Evolutionary conservation across 2,888 invertebrate genomes (phyloP).

Genomic region (Herminia tarsipennalis): DNA sequence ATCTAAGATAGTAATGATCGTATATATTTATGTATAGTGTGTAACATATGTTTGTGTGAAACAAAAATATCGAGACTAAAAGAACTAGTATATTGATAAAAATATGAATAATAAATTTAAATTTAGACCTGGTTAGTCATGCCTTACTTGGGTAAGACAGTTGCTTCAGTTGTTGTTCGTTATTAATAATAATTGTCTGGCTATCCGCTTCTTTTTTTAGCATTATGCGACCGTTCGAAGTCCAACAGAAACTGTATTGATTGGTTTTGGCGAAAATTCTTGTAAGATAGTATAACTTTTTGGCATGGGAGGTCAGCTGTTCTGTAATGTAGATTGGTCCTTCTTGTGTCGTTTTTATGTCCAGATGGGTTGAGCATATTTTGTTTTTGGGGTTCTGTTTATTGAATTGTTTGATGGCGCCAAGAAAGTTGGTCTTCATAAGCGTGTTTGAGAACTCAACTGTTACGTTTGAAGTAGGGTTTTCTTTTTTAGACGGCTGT

Average conservation of each 20-base stretch:
- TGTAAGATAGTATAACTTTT: neutral
- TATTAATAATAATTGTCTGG: neutral
- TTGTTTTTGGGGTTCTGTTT: neutral
- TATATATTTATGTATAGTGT: too few relatives aligned
- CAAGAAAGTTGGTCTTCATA: neutral
- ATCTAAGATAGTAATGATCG: neutral
- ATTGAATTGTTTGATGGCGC: neutral
- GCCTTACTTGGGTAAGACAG: neutral
- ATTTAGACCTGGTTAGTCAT: slow-evolving; percentile 2
- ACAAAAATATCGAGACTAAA: neutral
- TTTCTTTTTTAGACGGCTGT: neutral
- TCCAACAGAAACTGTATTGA: slow-evolving; percentile 1
- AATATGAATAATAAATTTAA: neutral
- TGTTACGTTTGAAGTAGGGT: neutral
- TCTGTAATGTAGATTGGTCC: neutral
- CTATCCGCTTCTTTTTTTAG: neutral
- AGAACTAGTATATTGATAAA: neutral
- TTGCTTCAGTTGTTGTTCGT: slow-evolving; percentile 1
- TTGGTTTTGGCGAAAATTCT: neutral
- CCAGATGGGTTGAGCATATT: neutral
- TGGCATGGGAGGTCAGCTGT: neutral
- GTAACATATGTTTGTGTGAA: too few relatives aligned
- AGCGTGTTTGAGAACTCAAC: slow-evolving; percentile 1
- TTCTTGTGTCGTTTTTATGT: neutral
- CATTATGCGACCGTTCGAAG: slow-evolving; percentile 1